phyloP scores from a whole-genome alignment of 2,113 vertebrate genomes.

The Mohoua ochrocephala region DNA sequence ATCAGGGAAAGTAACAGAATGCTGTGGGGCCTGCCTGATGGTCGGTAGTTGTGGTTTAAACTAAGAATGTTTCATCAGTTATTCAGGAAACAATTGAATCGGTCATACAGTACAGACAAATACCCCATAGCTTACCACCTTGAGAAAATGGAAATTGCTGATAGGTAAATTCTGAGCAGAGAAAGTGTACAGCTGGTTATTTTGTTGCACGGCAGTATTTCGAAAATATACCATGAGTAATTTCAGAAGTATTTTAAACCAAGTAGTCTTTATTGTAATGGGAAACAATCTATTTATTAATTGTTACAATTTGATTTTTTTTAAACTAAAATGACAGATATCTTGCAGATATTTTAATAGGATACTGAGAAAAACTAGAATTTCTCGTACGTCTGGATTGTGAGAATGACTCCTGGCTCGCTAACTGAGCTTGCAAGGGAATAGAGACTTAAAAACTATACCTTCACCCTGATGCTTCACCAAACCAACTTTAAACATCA shows the following conservation, averaged over 20 bases:
- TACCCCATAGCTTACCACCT: neutral
- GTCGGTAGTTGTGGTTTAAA: rapidly evolving
- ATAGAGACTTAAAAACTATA: neutral
- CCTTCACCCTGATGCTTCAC: neutral
- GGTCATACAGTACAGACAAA: neutral
- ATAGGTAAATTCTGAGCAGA: neutral
- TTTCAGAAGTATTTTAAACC: neutral
- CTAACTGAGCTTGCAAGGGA: neutral
- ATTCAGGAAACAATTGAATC: neutral
- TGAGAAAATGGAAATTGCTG: neutral
- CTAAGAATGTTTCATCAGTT: neutral
- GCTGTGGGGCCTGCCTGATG: neutral
- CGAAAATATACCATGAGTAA: rapidly evolving
- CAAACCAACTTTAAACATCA: neutral
- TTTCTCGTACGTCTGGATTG: neutral
- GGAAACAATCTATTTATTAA: neutral
- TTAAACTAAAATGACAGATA: neutral
- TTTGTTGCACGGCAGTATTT: neutral
- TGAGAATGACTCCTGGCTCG: neutral
- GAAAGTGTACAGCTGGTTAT: neutral
- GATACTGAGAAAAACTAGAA: neutral
- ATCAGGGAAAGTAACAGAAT: neutral
- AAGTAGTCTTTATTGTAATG: neutral
- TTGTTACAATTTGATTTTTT: neutral
- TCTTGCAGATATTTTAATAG: neutral